These are phyloP conservation scores for Ceratothoa steindachneri DNA, from an alignment of 2,888 invertebrate species.

Conservation along the genomic window DNA sequence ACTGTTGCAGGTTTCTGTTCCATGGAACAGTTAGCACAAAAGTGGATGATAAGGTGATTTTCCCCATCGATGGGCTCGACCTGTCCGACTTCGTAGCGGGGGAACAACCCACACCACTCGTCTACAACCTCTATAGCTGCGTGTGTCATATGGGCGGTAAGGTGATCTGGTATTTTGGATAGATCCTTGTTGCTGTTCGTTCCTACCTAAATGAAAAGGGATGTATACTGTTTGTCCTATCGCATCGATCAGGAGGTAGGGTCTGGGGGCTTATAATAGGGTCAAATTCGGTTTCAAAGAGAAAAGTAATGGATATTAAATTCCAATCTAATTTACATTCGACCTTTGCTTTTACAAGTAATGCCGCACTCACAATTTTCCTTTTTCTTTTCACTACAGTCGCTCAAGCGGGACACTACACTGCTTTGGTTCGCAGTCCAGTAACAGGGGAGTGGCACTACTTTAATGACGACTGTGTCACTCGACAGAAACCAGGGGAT, in stretches of 20 bases:
- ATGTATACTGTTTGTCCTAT: too few relatives aligned
- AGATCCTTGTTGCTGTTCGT: too few relatives aligned
- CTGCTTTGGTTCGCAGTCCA: slow-evolving; percentile 61
- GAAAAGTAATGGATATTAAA: too few relatives aligned
- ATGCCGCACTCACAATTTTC: too few relatives aligned
- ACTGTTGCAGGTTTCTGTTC: slow-evolving; percentile 60
- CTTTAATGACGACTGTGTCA: slow-evolving; percentile 61
- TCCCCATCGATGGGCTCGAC: slow-evolving; percentile 60
- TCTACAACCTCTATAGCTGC: slow-evolving; percentile 62
- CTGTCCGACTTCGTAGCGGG: slow-evolving; percentile 56
- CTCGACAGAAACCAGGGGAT: slow-evolving; percentile 58
- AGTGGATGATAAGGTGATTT: slow-evolving; percentile 62
- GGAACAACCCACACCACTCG: slow-evolving; percentile 52
- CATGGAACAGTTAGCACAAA: slow-evolving; percentile 62
- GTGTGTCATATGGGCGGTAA: slow-evolving; percentile 65
- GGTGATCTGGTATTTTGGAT: slow-evolving; percentile 31
- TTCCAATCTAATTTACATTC: too few relatives aligned
- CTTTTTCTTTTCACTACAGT: too few relatives aligned
- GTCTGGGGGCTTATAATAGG: too few relatives aligned
- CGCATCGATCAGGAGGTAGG: too few relatives aligned
- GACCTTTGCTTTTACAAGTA: too few relatives aligned
- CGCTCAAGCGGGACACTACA: slow-evolving; percentile 63
- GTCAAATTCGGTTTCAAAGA: too few relatives aligned
- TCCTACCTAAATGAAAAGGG: too few relatives aligned
- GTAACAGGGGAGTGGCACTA: slow-evolving; percentile 60